A percentile compares a stretch with the other conserved stretches of the same genome.
Conservation (phyloP, 92 coral and sea anemone genomes). For the Meandrina meandrites region DNA sequence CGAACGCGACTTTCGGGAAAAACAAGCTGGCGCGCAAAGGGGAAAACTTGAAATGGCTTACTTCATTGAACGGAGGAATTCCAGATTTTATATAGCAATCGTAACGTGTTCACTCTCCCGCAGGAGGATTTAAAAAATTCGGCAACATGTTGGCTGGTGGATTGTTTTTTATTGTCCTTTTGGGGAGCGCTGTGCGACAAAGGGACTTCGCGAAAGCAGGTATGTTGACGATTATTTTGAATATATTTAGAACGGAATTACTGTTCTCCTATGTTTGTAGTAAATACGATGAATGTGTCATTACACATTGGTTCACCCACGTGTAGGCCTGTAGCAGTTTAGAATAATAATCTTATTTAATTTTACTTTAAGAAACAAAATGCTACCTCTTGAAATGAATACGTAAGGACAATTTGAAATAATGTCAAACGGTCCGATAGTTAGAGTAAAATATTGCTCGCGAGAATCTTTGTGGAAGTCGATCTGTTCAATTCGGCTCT, state of each 20-base stretch:
- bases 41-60: conserved; percentile 17
- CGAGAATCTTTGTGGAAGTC: neutral
- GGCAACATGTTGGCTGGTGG: conserved; percentile 22
- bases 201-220: conserved; percentile 13
- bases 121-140: conserved; percentile 7
- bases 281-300: neutral
- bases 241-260: conserved; percentile 4
- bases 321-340: neutral
- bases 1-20: neutral
- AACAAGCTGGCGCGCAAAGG: neutral
- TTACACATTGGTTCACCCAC: conserved; percentile 26
- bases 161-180: conserved; percentile 22
- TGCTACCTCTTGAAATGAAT: neutral
- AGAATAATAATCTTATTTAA: neutral
- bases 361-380: neutral
- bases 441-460: conserved; percentile 1
- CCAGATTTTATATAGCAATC: conserved; percentile 1
- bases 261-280: conserved; percentile 9
- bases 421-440: neutral
- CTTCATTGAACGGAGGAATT: neutral
- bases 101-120: neutral
- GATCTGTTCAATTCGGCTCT: no score
- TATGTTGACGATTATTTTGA: neutral
- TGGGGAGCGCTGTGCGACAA: conserved; percentile 6
- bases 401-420: neutral